A percentile compares a stretch with the other conserved stretches of the same genome.
Evolutionary conservation across 2,113 vertebrate genomes (phyloP).

Genomic region (Barbus barbus): DNA sequence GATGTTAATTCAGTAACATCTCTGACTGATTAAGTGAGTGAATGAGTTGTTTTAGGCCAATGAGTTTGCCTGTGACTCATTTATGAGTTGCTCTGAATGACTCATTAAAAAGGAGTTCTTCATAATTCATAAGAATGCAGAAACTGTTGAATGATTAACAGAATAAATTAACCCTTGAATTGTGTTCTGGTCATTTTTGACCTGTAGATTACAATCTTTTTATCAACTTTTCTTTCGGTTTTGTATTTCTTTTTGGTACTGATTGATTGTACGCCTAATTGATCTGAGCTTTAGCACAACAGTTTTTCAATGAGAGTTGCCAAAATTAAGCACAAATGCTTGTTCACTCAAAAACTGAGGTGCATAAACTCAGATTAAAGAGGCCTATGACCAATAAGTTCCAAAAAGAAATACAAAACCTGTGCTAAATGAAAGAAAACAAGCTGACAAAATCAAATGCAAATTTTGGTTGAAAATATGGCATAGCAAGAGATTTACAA

Average conservation of each 20-base stretch:
- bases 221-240: too few species aligned
- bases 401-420: neutral
- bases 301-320: neutral
- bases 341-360: neutral
- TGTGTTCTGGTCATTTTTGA: too few species aligned
- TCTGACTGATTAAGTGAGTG: too few species aligned
- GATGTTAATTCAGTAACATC: constrained; percentile 1
- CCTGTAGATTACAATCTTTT: too few species aligned
- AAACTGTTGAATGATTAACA: neutral
- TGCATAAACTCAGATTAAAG: neutral
- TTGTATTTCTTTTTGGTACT: neutral
- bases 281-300: neutral
- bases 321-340: neutral
- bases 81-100: neutral
- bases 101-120: neutral
- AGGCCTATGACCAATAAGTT: neutral
- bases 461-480: too few species aligned
- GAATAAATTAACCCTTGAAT: too few species aligned
- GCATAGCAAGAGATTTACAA: too few species aligned
- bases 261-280: neutral
- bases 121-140: constrained; percentile 2
- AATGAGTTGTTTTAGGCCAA: neutral
- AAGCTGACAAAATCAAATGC: neutral
- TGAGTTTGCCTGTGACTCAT: neutral
- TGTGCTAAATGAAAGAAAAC: too few species aligned